Evolutionary conservation across 2,888 invertebrate species (phyloP).

Genomic region (Apodemia hepburni): DNA sequence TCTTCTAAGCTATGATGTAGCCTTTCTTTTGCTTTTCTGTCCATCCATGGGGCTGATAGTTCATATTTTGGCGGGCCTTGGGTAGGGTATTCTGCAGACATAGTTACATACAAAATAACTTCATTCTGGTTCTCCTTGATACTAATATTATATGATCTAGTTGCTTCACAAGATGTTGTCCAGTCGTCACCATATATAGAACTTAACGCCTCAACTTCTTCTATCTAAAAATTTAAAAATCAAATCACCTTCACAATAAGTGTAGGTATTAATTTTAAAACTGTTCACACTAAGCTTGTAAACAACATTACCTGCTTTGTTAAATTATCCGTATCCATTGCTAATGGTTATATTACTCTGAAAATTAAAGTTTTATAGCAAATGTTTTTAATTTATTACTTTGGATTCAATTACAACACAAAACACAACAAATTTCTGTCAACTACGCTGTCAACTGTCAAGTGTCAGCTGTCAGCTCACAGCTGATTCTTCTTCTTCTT

Average conservation of each 20-base stretch:
- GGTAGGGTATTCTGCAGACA: constrained; percentile 83
- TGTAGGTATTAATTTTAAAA: background rate
- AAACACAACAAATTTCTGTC: background rate
- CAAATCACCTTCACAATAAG: background rate
- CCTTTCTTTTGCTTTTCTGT: constrained; percentile 75
- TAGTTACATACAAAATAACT: constrained; percentile 81
- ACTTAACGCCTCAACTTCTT: constrained; percentile 86
- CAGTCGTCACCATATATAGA: constrained; percentile 88
- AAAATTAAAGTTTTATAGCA: background rate
- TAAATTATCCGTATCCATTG: constrained; percentile 52
- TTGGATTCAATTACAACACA: background rate
- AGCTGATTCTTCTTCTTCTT: background rate
- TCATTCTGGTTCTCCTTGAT: constrained; percentile 69
- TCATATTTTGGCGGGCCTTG: constrained; percentile 84
- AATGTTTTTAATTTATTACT: background rate
- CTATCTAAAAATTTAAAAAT: constrained; percentile 54
- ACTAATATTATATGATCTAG: constrained; percentile 81
- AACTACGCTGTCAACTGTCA: background rate
- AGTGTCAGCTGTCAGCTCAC: background rate
- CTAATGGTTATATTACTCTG: background rate
- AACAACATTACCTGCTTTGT: constrained; percentile 37
- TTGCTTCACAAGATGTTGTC: constrained; percentile 78
- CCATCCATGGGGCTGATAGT: constrained; percentile 86
- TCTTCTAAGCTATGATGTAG: constrained; percentile 80
- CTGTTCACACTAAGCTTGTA: background rate